These are phyloP conservation scores for Cyprinella venusta DNA, from an alignment of 2,797 vertebrate species.

Conservation along the genomic window DNA sequence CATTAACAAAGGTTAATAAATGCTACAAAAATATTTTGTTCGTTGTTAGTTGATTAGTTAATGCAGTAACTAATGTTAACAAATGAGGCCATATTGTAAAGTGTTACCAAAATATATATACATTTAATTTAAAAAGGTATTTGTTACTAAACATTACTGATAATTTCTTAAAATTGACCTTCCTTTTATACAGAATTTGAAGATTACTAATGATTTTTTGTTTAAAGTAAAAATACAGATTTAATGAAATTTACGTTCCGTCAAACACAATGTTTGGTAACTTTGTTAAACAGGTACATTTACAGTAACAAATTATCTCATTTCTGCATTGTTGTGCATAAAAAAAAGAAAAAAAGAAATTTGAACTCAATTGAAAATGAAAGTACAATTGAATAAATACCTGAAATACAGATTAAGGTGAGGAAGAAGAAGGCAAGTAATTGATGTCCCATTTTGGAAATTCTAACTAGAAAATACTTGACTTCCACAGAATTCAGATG, in stretches of 20 bases:
- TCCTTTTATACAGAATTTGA: not conserved
- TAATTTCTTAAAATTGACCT: not conserved
- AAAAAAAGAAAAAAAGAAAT: not conserved
- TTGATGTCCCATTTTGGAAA: constrained; percentile 47
- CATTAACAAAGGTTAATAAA: not conserved
- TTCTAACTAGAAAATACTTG: not conserved
- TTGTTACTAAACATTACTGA: not conserved
- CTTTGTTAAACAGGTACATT: not conserved
- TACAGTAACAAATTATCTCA: not conserved
- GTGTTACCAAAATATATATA: not conserved
- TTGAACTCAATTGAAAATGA: not conserved
- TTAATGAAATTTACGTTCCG: not conserved
- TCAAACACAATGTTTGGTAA: not conserved
- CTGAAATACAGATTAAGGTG: constrained; percentile 37
- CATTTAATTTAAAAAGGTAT: not conserved
- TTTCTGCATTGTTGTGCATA: not conserved
- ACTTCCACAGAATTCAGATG: not conserved
- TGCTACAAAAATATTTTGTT: not conserved
- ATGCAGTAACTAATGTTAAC: not conserved
- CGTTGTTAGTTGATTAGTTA: not conserved
- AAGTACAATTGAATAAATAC: constrained; percentile 34
- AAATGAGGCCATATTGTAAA: not conserved
- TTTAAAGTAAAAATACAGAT: not conserved
- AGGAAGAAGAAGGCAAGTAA: constrained; percentile 7
- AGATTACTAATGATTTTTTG: not conserved